A percentile compares a stretch with the other conserved stretches of the same genome.
phyloP scores from a whole-genome alignment of 2,888 invertebrate species.

The Hypena proboscidalis region DNA sequence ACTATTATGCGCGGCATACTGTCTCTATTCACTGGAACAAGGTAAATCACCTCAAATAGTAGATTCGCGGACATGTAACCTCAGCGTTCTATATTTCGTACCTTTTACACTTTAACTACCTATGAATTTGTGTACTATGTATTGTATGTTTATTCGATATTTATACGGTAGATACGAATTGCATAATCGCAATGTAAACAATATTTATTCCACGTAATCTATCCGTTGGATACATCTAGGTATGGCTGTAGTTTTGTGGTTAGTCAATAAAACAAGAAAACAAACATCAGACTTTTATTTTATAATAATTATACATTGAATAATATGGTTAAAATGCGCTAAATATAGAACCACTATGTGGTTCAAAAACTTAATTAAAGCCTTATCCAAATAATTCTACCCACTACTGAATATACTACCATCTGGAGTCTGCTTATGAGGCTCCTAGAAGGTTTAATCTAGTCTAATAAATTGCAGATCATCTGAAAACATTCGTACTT shows the following conservation, averaged over 20 bases:
- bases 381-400: conserved; percentile 13
- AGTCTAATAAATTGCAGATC: conserved; percentile 39
- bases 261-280: conserved; percentile 25
- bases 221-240: conserved; percentile 7
- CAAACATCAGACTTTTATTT: conserved; percentile 28
- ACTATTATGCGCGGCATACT: no score
- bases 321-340: conserved; percentile 9
- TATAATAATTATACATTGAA: conserved; percentile 3
- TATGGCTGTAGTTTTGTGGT: conserved; percentile 23
- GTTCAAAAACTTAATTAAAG: conserved; percentile 19
- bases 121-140: no score
- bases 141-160: not conserved
- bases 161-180: not conserved
- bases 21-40: no score
- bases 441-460: conserved; percentile 18
- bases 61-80: no score
- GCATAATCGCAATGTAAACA: not conserved
- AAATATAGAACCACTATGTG: conserved; percentile 34
- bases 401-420: no score
- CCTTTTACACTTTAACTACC: no score
- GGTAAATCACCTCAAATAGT: no score
- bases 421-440: no score
- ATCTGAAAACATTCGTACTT: conserved; percentile 38
- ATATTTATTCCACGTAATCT: conserved; percentile 8
- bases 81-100: no score